Base-by-base conservation (phyloP, 2,888 invertebrate species). In the Amaurobius ferox region DNA sequence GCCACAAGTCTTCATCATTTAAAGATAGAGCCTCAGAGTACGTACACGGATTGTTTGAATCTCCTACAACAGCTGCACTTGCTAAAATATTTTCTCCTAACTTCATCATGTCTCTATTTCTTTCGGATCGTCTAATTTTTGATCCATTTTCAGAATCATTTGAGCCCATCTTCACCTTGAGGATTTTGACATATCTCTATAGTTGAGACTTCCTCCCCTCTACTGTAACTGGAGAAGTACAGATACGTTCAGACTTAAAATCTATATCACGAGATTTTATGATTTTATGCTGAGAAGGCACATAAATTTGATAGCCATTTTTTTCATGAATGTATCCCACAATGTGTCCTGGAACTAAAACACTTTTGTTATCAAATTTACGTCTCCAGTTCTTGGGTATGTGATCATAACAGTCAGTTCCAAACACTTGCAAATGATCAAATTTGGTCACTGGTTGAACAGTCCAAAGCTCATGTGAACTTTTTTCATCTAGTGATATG, bases 391-490 rank as follows among this genome's bases (percentile, higher is more conserved):
- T 44, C 30, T 71, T 71, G 9, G 48, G 48, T 48, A 71, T 55
- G 29, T 71, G 71, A 7, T 29, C 71, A 71, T 48, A 48, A 48
- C 48, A 71, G 2, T 71, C 71, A 48, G 48, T 48, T 48, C 71
- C 48, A 71, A 40, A 71, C 16, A 48, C 48, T 39, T 81, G 55
- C 23, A 89, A 26, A 64, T 89, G 76, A 28, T 55, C 39, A 29
- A 89, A 16, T 44, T 44, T 44, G 11, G 16, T 16, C 16, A 16
- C 16, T 16, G 2, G 9, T 16, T 44, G 9, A 7, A 7, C 44
- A 44, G 16, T 44, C 44, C 44, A 44, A 44, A 44, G 44, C 16
- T 44, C 44, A 44, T 44, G n/a, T 9, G 44, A 16, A 16, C 44
- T 44, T 16, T 44, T 44, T 44, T 44, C 44, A 7, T 35, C 35